A percentile compares a stretch with the other conserved stretches of the same genome.
These are phyloP conservation scores for Athalia rosae DNA, from an alignment of 2,888 invertebrate species.

Conservation along the genomic window DNA sequence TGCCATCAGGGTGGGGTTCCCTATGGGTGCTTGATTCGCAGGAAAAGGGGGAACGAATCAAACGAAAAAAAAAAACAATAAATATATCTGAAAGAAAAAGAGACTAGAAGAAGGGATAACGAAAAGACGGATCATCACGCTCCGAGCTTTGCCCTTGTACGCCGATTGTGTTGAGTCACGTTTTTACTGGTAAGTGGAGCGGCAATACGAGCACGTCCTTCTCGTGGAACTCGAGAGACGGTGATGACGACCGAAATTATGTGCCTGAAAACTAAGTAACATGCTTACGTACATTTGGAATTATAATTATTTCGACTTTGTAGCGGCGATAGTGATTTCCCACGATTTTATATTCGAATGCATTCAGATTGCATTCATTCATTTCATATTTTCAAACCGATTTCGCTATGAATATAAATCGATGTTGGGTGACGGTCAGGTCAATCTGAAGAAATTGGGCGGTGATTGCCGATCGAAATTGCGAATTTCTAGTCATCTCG, in stretches of 20 bases:
- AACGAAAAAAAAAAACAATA: not conserved
- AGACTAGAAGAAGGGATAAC: not conserved
- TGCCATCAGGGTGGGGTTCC: not conserved
- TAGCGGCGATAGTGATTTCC: not conserved
- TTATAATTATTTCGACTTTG: not conserved
- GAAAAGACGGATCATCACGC: not conserved
- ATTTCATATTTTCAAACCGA: too few species aligned
- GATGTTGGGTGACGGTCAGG: too few species aligned
- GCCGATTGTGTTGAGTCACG: not conserved
- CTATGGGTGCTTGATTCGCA: not conserved
- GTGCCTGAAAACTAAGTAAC: slow-evolving; percentile 8
- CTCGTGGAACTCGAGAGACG: not conserved
- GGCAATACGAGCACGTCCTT: not conserved
- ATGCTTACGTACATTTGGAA: not conserved
- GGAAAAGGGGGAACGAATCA: not conserved
- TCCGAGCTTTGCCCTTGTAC: slow-evolving; percentile 11
- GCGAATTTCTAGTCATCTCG: too few species aligned
- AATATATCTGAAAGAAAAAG: not conserved
- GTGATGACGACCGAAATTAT: not conserved
- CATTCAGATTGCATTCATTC: too few species aligned
- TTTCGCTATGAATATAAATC: too few species aligned
- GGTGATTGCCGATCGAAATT: too few species aligned
- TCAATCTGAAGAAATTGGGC: too few species aligned
- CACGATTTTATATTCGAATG: too few species aligned
- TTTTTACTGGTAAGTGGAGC: slow-evolving; percentile 17